Conservation (phyloP, 2,888 invertebrate genomes). For the Colostygia pectinataria region DNA sequence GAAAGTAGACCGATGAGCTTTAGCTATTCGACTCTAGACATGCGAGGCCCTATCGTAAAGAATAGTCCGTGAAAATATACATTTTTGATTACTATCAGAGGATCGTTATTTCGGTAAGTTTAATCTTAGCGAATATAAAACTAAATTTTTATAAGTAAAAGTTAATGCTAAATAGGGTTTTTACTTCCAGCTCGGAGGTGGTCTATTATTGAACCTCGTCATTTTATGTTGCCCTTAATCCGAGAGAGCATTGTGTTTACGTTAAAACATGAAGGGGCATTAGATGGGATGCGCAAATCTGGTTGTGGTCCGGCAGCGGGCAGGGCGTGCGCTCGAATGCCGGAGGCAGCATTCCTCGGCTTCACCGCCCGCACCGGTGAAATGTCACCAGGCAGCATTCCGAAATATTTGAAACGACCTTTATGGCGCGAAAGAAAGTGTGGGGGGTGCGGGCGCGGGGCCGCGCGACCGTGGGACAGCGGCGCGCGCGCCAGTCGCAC, state of each 20-base stretch:
- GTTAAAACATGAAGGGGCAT: slow-evolving; percentile 3
- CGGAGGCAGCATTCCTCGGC: slow-evolving; percentile 68
- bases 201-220: background rate
- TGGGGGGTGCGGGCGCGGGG: slow-evolving; percentile 72
- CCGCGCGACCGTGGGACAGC: slow-evolving; percentile 87
- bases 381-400: slow-evolving; percentile 83
- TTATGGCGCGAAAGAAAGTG: slow-evolving; percentile 83
- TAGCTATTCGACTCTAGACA: slow-evolving; percentile 44
- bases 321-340: slow-evolving; percentile 57
- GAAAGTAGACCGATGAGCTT: slow-evolving; percentile 74
- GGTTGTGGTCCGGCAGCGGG: slow-evolving; percentile 43
- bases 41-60: slow-evolving; percentile 32
- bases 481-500: slow-evolving; percentile 83
- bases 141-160: background rate
- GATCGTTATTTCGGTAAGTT: slow-evolving; percentile 15
- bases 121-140: background rate
- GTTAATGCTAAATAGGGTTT: background rate
- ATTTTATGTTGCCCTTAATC: background rate
- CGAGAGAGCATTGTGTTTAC: background rate
- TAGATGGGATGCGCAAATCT: slow-evolving; percentile 39
- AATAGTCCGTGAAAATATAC: slow-evolving; percentile 25
- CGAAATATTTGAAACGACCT: slow-evolving; percentile 83
- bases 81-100: slow-evolving; percentile 18
- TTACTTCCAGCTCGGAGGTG: background rate
- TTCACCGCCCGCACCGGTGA: slow-evolving; percentile 69